Conservation (phyloP, 1,140 invertebrate species). For the Leptinotarsa lineolata region DNA sequence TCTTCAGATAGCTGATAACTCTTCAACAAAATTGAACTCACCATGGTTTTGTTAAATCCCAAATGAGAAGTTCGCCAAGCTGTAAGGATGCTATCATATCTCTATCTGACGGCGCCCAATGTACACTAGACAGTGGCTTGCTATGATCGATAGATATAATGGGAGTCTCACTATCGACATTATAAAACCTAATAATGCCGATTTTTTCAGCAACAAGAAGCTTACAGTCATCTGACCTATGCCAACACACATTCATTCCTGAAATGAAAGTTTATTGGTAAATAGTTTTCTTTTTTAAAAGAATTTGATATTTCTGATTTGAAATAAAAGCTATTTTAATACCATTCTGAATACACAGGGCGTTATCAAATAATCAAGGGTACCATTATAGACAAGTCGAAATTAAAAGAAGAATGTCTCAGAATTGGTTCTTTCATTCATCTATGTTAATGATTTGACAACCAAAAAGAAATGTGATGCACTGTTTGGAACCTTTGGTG, state of each 20-base stretch:
- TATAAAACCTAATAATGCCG: conserved; percentile 74
- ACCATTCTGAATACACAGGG: too few relatives aligned
- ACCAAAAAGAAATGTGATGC: too few relatives aligned
- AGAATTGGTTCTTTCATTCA: too few relatives aligned
- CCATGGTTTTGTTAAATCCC: conserved; percentile 67
- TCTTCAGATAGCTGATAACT: too few relatives aligned
- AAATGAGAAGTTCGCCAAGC: conserved; percentile 66
- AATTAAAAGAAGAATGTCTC: too few relatives aligned
- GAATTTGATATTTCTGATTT: too few relatives aligned
- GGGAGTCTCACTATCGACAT: conserved; percentile 68
- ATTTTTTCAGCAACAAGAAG: conserved; percentile 76
- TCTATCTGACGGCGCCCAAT: conserved; percentile 70
- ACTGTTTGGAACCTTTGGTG: too few relatives aligned
- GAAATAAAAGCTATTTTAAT: too few relatives aligned
- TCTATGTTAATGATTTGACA: too few relatives aligned
- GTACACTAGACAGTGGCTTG: conserved; percentile 66
- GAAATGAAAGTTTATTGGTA: conserved; percentile 7
- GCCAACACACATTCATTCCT: conserved; percentile 71
- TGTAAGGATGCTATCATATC: conserved; percentile 66
- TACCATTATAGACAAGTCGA: too few relatives aligned
- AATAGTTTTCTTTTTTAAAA: too few relatives aligned
- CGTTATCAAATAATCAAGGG: too few relatives aligned
- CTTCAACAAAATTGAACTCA: conserved; percentile 40
- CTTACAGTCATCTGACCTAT: conserved; percentile 72
- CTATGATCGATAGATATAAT: conserved; percentile 73